Conservation (phyloP, 2,113 vertebrate species). For the Daubentonia madagascariensis region DNA sequence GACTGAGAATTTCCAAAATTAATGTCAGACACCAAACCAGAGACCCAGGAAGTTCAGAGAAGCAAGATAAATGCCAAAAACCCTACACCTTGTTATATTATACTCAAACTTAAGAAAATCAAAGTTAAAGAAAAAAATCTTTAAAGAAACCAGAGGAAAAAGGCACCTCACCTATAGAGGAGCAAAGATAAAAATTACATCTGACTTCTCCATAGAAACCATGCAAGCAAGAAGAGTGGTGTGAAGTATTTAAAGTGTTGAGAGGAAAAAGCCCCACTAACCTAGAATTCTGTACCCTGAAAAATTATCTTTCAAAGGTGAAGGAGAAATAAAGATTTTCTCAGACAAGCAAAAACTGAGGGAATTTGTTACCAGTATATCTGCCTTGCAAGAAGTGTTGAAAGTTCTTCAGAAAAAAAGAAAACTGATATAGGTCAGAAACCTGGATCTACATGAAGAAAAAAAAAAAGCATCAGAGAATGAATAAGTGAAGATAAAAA, state of each 20-base stretch:
- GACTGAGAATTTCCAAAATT: too few species aligned
- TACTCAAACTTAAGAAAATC: too few species aligned
- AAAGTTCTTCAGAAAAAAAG: neutral
- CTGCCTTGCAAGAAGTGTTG: neutral
- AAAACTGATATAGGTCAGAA: constrained; percentile 1
- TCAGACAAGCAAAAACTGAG: constrained; percentile 10
- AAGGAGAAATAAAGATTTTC: neutral
- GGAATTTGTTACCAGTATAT: neutral
- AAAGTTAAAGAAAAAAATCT: neutral
- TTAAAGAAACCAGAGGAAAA: neutral
- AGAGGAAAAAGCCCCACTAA: neutral
- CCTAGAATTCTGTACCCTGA: neutral
- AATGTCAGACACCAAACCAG: neutral
- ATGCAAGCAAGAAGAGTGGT: neutral
- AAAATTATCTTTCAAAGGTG: neutral
- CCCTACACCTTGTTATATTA: too few species aligned
- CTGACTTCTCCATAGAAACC: neutral
- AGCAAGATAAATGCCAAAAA: neutral
- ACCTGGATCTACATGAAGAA: neutral
- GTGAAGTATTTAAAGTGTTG: neutral
- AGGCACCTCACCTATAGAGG: neutral
- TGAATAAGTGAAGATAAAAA: too few species aligned
- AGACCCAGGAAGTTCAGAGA: too few species aligned
- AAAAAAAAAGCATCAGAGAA: too few species aligned
- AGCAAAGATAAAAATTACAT: neutral